Percentiles rank a stretch among this genome's conserved stretches.
These are phyloP conservation scores for Oscheius sp. DNA, from an alignment of 2,888 invertebrate species.

Conservation along the genomic window DNA sequence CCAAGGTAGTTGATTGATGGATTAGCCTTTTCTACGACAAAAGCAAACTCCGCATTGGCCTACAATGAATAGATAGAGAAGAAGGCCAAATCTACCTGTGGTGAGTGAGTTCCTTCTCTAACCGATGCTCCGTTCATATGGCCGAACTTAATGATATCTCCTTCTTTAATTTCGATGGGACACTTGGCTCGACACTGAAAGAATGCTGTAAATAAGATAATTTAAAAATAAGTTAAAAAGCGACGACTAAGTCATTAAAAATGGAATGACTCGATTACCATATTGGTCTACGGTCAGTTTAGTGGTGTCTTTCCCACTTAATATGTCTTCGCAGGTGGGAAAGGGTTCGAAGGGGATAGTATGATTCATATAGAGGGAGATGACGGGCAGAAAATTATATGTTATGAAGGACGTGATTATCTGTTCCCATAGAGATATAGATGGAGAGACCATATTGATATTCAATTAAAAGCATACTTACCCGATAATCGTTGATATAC, in stretches of 20 bases:
- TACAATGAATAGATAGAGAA: constrained; percentile 1
- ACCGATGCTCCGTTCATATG: constrained; percentile 72
- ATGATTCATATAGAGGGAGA: too few relatives aligned
- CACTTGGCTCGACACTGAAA: constrained; percentile 11
- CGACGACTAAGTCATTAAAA: too few relatives aligned
- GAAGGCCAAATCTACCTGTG: constrained; percentile 26
- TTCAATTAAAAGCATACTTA: too few relatives aligned
- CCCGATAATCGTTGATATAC: constrained; percentile 72
- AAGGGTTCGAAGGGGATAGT: too few relatives aligned
- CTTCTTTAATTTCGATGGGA: constrained; percentile 60
- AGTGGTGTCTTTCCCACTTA: too few relatives aligned
- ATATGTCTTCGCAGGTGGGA: too few relatives aligned
- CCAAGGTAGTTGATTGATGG: constrained; percentile 36
- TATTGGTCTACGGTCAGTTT: too few relatives aligned
- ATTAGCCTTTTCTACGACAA: constrained; percentile 43
- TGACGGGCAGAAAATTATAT: too few relatives aligned
- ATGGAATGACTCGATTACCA: too few relatives aligned
- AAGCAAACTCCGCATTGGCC: constrained; percentile 53
- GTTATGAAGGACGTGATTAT: too few relatives aligned
- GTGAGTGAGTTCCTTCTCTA: constrained; percentile 61
- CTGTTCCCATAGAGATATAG: too few relatives aligned
- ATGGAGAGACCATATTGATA: too few relatives aligned
- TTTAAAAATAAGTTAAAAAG: neutral
- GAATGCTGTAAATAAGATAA: neutral
- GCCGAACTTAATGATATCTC: constrained; percentile 73